Evolutionary conservation across 2,888 invertebrate genomes (phyloP).

Genomic region (Cataglyphis livida): DNA sequence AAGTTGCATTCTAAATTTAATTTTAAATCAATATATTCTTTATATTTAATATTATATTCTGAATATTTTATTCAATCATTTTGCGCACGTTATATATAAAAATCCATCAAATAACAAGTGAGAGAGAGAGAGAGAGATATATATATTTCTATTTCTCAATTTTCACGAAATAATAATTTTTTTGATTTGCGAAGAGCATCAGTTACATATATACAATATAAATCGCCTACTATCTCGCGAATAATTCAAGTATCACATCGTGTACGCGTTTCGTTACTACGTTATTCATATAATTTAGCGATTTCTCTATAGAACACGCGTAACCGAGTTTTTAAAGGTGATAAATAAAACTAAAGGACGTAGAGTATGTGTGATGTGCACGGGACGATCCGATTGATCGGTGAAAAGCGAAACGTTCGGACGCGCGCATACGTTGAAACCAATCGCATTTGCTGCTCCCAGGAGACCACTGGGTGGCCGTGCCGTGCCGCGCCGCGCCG

Average conservation of each 20-base stretch:
- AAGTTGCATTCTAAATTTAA: not conserved
- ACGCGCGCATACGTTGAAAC: constrained; percentile 61
- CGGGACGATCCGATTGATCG: constrained; percentile 52
- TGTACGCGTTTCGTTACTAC: constrained; percentile 33
- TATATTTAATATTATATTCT: not conserved
- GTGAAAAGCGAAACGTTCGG: constrained; percentile 46
- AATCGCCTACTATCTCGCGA: constrained; percentile 20
- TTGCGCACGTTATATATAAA: not conserved
- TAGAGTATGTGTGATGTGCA: constrained; percentile 2
- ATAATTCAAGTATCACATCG: constrained; percentile 38
- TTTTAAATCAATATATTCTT: not conserved
- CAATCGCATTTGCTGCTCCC: constrained; percentile 74
- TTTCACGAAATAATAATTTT: constrained; percentile 29
- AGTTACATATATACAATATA: not conserved
- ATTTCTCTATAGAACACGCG: constrained; percentile 15
- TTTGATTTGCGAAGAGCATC: constrained; percentile 9
- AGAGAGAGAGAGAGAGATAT: not conserved
- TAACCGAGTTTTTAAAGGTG: constrained; percentile 25
- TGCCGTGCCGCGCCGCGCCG: constrained; percentile 55
- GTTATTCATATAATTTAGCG: constrained; percentile 47
- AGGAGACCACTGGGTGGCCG: constrained; percentile 67
- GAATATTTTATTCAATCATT: not conserved
- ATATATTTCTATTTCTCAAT: constrained; percentile 4
- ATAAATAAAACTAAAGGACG: constrained; percentile 56
- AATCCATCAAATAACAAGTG: not conserved